Evolutionary conservation across 2,888 invertebrate species (phyloP).

Genomic region (Polyommatus icarus): DNA sequence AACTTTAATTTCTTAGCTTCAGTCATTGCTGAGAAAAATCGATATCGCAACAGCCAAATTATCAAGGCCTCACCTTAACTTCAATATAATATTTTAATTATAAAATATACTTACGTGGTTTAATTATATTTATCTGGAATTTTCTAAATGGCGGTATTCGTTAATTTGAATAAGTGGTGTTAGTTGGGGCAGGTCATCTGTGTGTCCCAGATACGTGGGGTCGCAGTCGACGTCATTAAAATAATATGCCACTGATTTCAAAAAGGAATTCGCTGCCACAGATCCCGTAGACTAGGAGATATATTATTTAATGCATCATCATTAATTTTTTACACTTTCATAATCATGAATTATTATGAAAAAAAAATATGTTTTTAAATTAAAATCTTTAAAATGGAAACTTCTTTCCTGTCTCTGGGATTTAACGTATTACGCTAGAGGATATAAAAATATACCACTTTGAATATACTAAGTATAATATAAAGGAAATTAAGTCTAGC

Average conservation of each 20-base stretch:
- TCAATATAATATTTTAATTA: too few relatives aligned
- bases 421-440: background rate
- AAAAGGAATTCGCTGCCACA: background rate
- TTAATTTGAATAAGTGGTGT: slow-evolving; percentile 2
- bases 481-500: too few relatives aligned
- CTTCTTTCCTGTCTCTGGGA: background rate
- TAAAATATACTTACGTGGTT: too few relatives aligned
- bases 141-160: background rate
- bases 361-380: background rate
- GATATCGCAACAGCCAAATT: too few relatives aligned
- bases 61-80: too few relatives aligned
- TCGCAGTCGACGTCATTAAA: background rate
- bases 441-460: too few relatives aligned
- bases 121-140: background rate
- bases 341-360: background rate
- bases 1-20: too few relatives aligned
- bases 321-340: slow-evolving; percentile 8
- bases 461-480: too few relatives aligned
- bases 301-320: slow-evolving; percentile 9
- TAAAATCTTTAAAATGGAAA: background rate
- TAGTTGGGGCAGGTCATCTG: slow-evolving; percentile 10
- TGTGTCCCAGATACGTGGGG: slow-evolving; percentile 1
- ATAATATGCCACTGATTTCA: slow-evolving; percentile 21
- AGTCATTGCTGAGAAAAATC: too few relatives aligned
- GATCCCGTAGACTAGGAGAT: background rate